phyloP scores from a whole-genome alignment of 2,113 vertebrate species.

The Nettapus auritus region DNA sequence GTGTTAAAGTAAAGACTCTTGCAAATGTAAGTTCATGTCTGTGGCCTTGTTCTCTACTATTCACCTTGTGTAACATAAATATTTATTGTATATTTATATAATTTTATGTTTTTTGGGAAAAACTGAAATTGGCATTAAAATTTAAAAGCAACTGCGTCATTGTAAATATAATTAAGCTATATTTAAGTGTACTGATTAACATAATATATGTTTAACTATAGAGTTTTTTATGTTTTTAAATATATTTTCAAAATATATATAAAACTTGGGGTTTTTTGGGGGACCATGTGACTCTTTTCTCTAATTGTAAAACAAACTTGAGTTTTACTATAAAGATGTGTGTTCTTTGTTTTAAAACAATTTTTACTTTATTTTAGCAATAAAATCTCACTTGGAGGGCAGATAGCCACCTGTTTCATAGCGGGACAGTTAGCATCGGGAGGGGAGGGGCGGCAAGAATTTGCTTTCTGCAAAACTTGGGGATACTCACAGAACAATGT shows the following conservation, averaged over 20 bases:
- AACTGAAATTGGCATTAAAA: constrained; percentile 85
- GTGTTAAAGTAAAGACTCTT: constrained; percentile 82
- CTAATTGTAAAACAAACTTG: constrained; percentile 82
- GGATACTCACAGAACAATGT: constrained; percentile 37
- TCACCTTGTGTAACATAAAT: constrained; percentile 87
- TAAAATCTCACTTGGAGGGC: constrained; percentile 66
- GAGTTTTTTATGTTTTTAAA: constrained; percentile 89
- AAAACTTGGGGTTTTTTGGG: constrained; percentile 77
- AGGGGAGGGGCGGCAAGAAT: constrained; percentile 42
- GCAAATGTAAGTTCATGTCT: constrained; percentile 85
- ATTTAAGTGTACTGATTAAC: constrained; percentile 89
- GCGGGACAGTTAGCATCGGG: constrained; percentile 21
- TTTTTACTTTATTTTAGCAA: constrained; percentile 75
- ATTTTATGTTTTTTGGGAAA: constrained; percentile 80
- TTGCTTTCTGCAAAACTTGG: constrained; percentile 40
- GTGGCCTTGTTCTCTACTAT: constrained; percentile 87
- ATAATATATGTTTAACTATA: constrained; percentile 90
- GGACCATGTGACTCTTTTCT: constrained; percentile 84
- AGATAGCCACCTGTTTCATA: constrained; percentile 68
- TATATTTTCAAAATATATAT: constrained; percentile 75
- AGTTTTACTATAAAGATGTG: constrained; percentile 81
- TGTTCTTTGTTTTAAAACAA: constrained; percentile 79
- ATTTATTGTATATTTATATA: constrained; percentile 92
- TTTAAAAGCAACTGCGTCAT: constrained; percentile 81
- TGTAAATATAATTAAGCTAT: constrained; percentile 87